Conservation (phyloP, 2,888 invertebrate genomes). For the Argyra leucocephala region DNA sequence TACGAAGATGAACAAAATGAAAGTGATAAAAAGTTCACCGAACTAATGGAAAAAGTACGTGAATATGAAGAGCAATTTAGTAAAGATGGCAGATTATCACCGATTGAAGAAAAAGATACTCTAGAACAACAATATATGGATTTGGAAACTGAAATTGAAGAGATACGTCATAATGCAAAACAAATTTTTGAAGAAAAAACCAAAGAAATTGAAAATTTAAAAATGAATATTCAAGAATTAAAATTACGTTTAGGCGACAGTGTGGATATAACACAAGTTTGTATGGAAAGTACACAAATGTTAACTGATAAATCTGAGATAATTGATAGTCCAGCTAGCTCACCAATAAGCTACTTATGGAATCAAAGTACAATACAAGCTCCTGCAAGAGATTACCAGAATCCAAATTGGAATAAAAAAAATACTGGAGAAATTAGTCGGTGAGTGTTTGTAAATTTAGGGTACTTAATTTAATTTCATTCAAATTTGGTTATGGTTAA, state of each 20-base stretch:
- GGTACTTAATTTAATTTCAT: too few species aligned
- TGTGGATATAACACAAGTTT: slow-evolving; percentile 30
- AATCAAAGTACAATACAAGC: slow-evolving; percentile 45
- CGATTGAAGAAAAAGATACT: slow-evolving; percentile 66
- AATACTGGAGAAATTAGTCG: slow-evolving; percentile 28
- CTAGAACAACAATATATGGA: slow-evolving; percentile 63
- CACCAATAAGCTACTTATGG: slow-evolving; percentile 46
- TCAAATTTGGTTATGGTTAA: too few species aligned
- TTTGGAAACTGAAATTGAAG: slow-evolving; percentile 60
- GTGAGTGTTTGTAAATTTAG: slow-evolving; percentile 26
- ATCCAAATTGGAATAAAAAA: slow-evolving; percentile 29
- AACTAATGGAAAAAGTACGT: slow-evolving; percentile 62
- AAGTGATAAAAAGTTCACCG: slow-evolving; percentile 65
- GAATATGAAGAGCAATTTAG: slow-evolving; percentile 71
- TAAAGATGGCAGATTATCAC: slow-evolving; percentile 52
- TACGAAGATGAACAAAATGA: slow-evolving; percentile 63
- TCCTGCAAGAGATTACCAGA: slow-evolving; percentile 36
- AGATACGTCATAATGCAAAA: slow-evolving; percentile 46
- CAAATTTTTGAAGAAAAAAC: slow-evolving; percentile 49
- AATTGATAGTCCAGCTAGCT: slow-evolving; percentile 39
- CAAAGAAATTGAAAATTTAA: slow-evolving; percentile 48
- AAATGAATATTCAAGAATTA: slow-evolving; percentile 45
- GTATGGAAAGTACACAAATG: background rate
- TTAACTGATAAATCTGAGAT: slow-evolving; percentile 22
- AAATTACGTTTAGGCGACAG: slow-evolving; percentile 39